Conservation (phyloP, 2,113 vertebrate genomes). For the Mionectes macconnelli region DNA sequence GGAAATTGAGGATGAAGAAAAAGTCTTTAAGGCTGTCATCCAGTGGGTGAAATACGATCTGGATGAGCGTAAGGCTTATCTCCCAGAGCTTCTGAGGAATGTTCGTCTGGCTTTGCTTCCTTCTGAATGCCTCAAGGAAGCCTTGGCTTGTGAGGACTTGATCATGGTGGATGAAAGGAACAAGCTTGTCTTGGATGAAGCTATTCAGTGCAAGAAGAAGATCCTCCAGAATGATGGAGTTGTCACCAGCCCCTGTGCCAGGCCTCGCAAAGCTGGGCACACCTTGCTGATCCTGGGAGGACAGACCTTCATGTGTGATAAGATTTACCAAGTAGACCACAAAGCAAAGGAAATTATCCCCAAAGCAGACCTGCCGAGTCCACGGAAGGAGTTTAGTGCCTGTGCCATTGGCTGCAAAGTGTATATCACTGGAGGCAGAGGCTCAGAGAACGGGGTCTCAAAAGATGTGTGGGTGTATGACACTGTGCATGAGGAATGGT, state of each 20-base stretch:
- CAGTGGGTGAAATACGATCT: constrained; percentile 87
- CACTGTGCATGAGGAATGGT: constrained; percentile 91
- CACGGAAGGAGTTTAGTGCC: constrained; percentile 93
- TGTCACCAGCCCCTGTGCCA: constrained; percentile 88
- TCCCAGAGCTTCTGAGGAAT: constrained; percentile 84
- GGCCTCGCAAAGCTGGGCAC: constrained; percentile 91
- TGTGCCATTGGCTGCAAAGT: constrained; percentile 94
- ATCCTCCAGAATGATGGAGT: constrained; percentile 89
- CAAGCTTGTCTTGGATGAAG: constrained; percentile 86
- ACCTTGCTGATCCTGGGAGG: constrained; percentile 91
- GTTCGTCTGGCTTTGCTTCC: constrained; percentile 90
- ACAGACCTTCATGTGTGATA: constrained; percentile 97
- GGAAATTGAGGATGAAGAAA: constrained; percentile 90
- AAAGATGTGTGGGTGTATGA: constrained; percentile 97
- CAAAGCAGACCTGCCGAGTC: constrained; percentile 90
- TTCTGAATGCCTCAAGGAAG: constrained; percentile 85
- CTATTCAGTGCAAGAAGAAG: constrained; percentile 87
- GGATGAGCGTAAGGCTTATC: constrained; percentile 77
- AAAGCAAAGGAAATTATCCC: constrained; percentile 95
- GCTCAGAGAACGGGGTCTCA: constrained; percentile 92
- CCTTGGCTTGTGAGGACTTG: constrained; percentile 85
- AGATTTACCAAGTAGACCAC: constrained; percentile 95
- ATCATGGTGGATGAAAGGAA: constrained; percentile 85
- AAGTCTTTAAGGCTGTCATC: constrained; percentile 87
- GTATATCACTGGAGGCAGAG: constrained; percentile 90